Conservation (phyloP, 2,113 vertebrate genomes). For the Amblyornis subalaris region DNA sequence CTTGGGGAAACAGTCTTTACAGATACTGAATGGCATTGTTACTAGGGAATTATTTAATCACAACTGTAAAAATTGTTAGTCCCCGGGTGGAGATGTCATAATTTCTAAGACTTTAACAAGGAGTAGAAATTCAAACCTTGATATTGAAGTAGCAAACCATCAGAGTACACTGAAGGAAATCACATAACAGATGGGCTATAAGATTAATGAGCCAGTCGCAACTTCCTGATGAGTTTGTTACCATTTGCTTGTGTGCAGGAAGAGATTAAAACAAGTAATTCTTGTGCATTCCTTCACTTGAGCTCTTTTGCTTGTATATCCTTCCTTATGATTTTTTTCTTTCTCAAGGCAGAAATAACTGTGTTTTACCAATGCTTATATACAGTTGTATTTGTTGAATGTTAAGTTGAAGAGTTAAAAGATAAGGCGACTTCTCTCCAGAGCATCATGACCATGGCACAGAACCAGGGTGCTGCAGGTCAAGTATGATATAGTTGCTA, state of each 20-base stretch:
- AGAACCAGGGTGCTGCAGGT: not conserved
- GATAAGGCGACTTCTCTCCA: not conserved
- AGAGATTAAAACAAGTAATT: conserved; percentile 15
- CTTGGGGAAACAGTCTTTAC: not conserved
- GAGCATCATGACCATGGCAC: not conserved
- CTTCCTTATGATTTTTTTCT: not conserved
- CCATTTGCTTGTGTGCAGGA: conserved; percentile 12
- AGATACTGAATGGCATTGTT: not conserved
- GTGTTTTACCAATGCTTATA: not conserved
- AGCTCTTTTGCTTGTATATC: not conserved
- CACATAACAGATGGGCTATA: conserved; percentile 19
- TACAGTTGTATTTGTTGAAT: not conserved
- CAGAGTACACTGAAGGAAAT: not conserved
- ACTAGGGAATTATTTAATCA: not conserved
- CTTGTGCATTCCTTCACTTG: not conserved
- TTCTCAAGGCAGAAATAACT: not conserved
- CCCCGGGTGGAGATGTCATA: not conserved
- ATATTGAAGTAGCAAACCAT: not conserved
- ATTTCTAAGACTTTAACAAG: not conserved
- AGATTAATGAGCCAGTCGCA: not conserved
- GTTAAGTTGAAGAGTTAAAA: not conserved
- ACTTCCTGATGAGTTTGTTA: conserved; percentile 45
- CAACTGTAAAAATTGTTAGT: not conserved
- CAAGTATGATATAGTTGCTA: not conserved
- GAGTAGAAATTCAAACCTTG: not conserved